Conservation (phyloP, 1,140 invertebrate genomes). For the Calliopsis andreniformis region DNA sequence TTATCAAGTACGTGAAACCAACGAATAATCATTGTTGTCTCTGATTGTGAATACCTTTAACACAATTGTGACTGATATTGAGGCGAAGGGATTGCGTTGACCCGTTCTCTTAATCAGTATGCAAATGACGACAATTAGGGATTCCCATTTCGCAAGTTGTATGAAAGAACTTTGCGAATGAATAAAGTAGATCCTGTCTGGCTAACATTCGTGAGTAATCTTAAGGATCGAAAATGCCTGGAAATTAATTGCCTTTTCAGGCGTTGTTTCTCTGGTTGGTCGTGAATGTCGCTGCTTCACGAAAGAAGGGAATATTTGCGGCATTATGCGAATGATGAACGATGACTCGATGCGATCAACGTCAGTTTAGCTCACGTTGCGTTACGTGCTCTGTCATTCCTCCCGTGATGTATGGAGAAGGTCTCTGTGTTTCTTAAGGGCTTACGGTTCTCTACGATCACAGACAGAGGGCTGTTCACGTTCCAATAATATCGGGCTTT, state of each 20-base stretch:
- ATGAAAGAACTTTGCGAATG: too few species aligned
- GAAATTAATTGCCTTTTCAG: constrained; percentile 8
- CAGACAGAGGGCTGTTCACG: not conserved
- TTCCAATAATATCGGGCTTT: constrained; percentile 13
- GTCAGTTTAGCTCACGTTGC: constrained; percentile 26
- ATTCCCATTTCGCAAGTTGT: too few species aligned
- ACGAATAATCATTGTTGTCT: not conserved
- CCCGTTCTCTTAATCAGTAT: too few species aligned
- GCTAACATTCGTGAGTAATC: not conserved
- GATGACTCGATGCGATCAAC: constrained; percentile 49
- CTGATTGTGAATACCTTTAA: too few species aligned
- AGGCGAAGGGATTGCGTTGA: too few species aligned
- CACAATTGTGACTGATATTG: too few species aligned
- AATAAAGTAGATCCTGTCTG: not conserved
- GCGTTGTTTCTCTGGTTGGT: constrained; percentile 14
- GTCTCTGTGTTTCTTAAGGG: constrained; percentile 51
- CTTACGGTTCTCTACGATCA: constrained; percentile 30
- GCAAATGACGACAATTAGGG: too few species aligned
- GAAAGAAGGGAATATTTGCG: constrained; percentile 38
- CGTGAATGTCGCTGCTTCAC: constrained; percentile 4
- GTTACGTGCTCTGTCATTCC: constrained; percentile 56
- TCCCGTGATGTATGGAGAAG: constrained; percentile 56
- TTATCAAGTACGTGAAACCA: not conserved
- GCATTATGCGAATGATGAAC: constrained; percentile 57
- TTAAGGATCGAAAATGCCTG: not conserved